These are phyloP conservation scores for Aselliscus stoliczkanus DNA, from an alignment of 2,797 vertebrate species.

Conservation along the genomic window DNA sequence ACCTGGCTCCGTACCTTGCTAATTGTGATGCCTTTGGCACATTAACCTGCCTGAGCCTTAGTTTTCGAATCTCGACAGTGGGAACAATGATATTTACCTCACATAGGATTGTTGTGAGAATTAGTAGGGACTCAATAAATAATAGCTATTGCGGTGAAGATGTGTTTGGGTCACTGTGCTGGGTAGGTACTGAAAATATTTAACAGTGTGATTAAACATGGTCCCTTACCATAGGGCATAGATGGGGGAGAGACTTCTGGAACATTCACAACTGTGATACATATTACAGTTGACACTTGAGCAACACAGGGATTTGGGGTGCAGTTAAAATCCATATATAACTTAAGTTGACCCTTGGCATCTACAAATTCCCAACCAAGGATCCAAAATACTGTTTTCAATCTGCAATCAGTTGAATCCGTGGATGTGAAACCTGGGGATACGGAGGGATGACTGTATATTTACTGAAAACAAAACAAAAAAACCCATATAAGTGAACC, in stretches of 20 bases:
- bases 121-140: not conserved
- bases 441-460: not conserved
- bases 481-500: not conserved
- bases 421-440: not conserved
- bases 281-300: not conserved
- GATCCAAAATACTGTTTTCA: not conserved
- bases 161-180: conserved; percentile 12
- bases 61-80: conserved; percentile 32
- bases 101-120: not conserved
- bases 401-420: not conserved
- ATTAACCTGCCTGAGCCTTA: not conserved
- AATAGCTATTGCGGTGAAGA: conserved; percentile 12
- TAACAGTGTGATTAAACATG: not conserved
- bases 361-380: not conserved
- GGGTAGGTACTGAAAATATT: not conserved
- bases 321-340: not conserved
- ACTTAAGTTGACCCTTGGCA: not conserved
- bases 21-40: not conserved
- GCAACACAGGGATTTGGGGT: not conserved
- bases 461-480: not conserved
- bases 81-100: not conserved
- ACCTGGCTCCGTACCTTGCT: conserved; percentile 6
- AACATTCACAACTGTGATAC: conserved; percentile 28
- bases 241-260: not conserved
- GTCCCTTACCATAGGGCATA: not conserved